Percentiles rank a stretch among this genome's conserved stretches.
phyloP scores from a whole-genome alignment of 2,797 vertebrate species.

The Melopsittacus undulatus region DNA sequence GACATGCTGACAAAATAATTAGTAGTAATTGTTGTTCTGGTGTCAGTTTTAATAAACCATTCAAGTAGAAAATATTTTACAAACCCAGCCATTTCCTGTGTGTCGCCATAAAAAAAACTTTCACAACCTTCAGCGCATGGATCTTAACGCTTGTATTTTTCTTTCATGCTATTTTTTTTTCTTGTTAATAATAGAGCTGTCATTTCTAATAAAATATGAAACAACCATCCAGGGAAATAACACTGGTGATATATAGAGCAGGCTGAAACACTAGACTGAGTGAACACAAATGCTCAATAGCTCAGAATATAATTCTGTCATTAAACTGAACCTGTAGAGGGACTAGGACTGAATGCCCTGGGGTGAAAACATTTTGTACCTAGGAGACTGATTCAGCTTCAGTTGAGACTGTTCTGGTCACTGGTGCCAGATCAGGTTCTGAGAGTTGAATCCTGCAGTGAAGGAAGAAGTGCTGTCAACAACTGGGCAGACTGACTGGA shows the following conservation, averaged over 20 bases:
- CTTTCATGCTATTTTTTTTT: conserved; percentile 50
- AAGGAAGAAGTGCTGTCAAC: neutral
- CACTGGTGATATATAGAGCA: conserved; percentile 49
- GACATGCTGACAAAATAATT: conserved; percentile 76
- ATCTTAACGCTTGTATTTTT: conserved; percentile 61
- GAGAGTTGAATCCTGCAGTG: neutral
- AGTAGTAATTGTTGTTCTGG: conserved; percentile 69
- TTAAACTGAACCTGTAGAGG: neutral
- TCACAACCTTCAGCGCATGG: conserved; percentile 57
- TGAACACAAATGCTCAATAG: conserved; percentile 57
- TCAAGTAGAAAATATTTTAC: conserved; percentile 53
- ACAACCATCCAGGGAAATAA: conserved; percentile 73
- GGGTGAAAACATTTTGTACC: neutral
- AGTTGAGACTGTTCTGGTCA: neutral
- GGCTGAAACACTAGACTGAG: conserved; percentile 40
- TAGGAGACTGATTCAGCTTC: neutral
- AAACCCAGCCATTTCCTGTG: conserved; percentile 45
- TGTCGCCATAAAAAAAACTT: conserved; percentile 50
- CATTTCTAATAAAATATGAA: conserved; percentile 79
- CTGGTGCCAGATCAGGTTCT: neutral
- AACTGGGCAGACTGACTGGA: neutral
- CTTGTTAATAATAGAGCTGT: conserved; percentile 79
- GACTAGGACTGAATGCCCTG: neutral
- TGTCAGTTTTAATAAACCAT: conserved; percentile 73
- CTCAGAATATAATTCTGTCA: conserved; percentile 53